phyloP scores from a whole-genome alignment of 2,888 invertebrate genomes.

The Zootermopsis nevadensis region DNA sequence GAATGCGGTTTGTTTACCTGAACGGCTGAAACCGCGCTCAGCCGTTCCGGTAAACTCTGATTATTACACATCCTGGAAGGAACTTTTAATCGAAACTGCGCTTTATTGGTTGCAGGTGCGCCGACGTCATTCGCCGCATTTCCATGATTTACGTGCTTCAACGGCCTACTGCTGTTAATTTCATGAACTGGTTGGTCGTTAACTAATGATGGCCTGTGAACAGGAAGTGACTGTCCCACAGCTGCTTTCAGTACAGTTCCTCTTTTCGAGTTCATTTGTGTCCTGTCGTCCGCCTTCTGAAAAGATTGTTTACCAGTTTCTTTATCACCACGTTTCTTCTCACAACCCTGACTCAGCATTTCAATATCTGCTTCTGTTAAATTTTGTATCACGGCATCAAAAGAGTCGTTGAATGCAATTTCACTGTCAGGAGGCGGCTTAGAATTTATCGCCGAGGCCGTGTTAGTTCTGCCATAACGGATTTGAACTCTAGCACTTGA shows the following conservation, averaged over 20 bases:
- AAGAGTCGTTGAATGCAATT: conserved; percentile 39
- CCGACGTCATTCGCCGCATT: not conserved
- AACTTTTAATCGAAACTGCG: not conserved
- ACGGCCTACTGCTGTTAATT: not conserved
- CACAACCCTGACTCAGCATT: conserved; percentile 33
- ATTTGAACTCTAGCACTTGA: not conserved
- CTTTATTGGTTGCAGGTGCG: not conserved
- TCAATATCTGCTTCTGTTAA: conserved; percentile 45
- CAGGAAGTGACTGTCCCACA: not conserved
- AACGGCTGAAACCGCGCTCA: not conserved
- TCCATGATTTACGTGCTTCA: not conserved
- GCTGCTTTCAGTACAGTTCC: not conserved
- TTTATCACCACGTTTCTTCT: not conserved
- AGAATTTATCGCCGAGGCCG: not conserved
- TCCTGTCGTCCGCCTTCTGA: not conserved
- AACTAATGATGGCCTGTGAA: not conserved
- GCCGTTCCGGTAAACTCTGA: not conserved
- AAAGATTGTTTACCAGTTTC: not conserved
- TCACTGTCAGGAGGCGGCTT: not conserved
- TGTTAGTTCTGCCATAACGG: not conserved
- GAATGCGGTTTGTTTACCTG: not conserved
- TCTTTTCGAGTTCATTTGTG: not conserved
- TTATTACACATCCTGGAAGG: not conserved
- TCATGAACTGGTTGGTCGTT: not conserved
- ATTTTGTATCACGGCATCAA: conserved; percentile 36